A percentile compares a stretch with the other conserved stretches of the same genome.
Conservation (phyloP, 2,113 vertebrate species). For the Antennarius striatus region DNA sequence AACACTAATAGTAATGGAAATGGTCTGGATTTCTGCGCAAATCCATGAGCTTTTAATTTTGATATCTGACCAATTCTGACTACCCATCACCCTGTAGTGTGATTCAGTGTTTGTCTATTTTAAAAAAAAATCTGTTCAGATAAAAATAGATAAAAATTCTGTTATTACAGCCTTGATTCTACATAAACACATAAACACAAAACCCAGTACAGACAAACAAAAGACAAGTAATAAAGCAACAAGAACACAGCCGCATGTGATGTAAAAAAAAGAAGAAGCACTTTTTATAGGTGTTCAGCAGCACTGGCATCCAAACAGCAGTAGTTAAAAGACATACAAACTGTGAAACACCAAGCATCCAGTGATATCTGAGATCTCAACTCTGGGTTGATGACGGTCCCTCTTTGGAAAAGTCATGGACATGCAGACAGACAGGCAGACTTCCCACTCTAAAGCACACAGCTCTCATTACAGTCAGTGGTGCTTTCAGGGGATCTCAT, state of each 20-base stretch:
- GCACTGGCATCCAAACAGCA: conserved; percentile 36
- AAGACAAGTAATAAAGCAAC: conserved; percentile 26
- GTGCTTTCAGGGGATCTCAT: conserved; percentile 76
- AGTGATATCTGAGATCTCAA: conserved; percentile 1
- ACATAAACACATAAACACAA: conserved; percentile 16
- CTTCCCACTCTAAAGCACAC: conserved; percentile 76
- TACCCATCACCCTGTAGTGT: too few relatives aligned
- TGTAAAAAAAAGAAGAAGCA: conserved; percentile 18
- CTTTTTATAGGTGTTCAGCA: conserved; percentile 26
- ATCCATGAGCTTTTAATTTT: too few relatives aligned
- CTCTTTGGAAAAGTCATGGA: conserved; percentile 39
- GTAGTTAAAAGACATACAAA: conserved; percentile 29
- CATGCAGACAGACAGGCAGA: conserved; percentile 53
- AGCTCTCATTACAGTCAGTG: conserved; percentile 76
- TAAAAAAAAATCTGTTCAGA: too few relatives aligned
- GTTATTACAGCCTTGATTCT: too few relatives aligned
- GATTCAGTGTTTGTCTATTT: too few relatives aligned
- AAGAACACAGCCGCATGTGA: conserved; percentile 18
- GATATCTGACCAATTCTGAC: too few relatives aligned
- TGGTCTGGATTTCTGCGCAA: too few relatives aligned
- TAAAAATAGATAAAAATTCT: too few relatives aligned
- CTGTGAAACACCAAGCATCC: conserved; percentile 32
- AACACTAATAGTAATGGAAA: too few relatives aligned
- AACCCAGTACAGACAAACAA: conserved; percentile 6
- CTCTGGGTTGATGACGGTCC: conserved; percentile 35